Percentiles rank a stretch among this genome's conserved stretches.
Evolutionary conservation across 1,140 invertebrate species (phyloP).

Genomic region (Elysia chlorotica): DNA sequence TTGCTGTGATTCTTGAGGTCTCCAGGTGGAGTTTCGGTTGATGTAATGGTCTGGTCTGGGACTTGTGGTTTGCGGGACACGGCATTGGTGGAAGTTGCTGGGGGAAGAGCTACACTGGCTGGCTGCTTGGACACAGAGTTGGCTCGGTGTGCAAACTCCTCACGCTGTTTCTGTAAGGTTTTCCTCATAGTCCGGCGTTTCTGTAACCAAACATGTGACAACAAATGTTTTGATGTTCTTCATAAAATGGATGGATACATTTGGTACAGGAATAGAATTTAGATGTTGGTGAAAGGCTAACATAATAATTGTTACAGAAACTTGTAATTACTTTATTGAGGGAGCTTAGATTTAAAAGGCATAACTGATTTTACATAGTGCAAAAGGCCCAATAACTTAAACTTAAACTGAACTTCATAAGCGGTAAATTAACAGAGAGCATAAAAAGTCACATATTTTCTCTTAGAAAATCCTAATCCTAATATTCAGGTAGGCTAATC

Average conservation of each 20-base stretch:
- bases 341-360: no score
- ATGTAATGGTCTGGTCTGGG: conserved; percentile 24
- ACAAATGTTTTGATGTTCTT: no score
- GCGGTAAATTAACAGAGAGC: background rate
- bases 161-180: conserved; percentile 51
- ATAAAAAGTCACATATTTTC: background rate
- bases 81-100: conserved; percentile 12
- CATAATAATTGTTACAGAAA: no score
- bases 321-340: no score
- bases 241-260: no score
- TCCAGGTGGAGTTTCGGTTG: conserved; percentile 25
- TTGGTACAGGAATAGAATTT: no score
- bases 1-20: no score
- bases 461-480: background rate
- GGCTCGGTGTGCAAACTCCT: conserved; percentile 30
- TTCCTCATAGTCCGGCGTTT: conserved; percentile 53
- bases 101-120: background rate
- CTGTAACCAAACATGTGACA: no score
- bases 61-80: background rate
- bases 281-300: no score
- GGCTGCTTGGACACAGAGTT: conserved; percentile 29
- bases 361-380: no score
- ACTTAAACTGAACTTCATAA: background rate
- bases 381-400: no score
- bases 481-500: background rate